Base-by-base conservation (phyloP, 2,113 vertebrate species). In the Synchiropus splendidus region DNA sequence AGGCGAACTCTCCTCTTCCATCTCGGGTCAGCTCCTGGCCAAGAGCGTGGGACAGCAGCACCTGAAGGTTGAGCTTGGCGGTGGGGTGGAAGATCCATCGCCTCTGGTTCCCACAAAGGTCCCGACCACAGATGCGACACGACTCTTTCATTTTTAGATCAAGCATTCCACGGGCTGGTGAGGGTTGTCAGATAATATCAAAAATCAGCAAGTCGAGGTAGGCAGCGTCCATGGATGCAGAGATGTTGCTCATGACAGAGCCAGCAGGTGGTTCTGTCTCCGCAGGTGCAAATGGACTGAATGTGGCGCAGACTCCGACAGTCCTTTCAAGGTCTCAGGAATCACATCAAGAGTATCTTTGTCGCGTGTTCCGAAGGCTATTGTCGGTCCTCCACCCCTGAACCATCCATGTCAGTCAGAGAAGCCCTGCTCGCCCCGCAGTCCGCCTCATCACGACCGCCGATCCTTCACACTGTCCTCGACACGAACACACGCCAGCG, bases 41-140 rank as follows among this genome's bases (percentile, higher is more conserved):
- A 46, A 97, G 65, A 2, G 91, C 92, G 4, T 97, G 90, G 13
- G 94, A 92, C 4, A 99, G 87, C 68, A 98, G 80, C 48, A 94
- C 90, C 76, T 95, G 93, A 33, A 99, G 81, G 65, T 89, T 96
- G 57, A 93, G 87, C 75, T 89, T 92, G 69, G 90, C 77, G 0
- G 89, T 70, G 0, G 91, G 88, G 70, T 97, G 92, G 67, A 99
- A 99, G 75, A 99, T 92, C 95, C 95, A 99, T 75, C 92, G 78
- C n/a, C 95, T 81, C 75, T 98, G 95, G 74, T 93, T 97, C 6
- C 95, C 95, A 0, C 83, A 92, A 54, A 99, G 88, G 79, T 94
- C 92, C 16, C 94, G 72, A 21, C 87, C 90, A n/a, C 95, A 99
- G 59, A 98, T 88, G 45, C 94, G 85, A 75, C 94, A 99, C 1